phyloP scores from a whole-genome alignment of 2,888 invertebrate genomes.

The Yponomeuta evonymella region DNA sequence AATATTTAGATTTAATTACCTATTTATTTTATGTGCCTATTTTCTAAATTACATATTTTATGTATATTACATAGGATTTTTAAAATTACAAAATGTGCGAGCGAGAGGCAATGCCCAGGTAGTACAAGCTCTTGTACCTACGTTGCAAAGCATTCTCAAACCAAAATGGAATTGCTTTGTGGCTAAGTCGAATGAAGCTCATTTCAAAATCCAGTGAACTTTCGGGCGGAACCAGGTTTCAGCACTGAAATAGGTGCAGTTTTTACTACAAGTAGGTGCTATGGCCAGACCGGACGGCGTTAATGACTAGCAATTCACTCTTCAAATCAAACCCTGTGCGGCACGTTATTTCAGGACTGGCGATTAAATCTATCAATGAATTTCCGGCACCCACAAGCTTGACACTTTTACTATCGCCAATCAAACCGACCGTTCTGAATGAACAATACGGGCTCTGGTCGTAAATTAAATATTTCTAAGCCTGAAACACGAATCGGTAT shows the following conservation, averaged over 20 bases:
- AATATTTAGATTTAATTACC: too few species aligned
- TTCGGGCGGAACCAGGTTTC: slow-evolving; percentile 19
- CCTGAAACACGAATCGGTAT: slow-evolving; percentile 28
- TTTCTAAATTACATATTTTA: too few species aligned
- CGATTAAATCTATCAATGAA: slow-evolving; percentile 75
- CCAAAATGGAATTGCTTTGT: background rate
- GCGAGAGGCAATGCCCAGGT: too few species aligned
- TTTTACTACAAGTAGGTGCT: slow-evolving; percentile 43
- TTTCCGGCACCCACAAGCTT: slow-evolving; percentile 66
- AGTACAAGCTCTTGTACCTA: too few species aligned
- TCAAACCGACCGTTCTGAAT: slow-evolving; percentile 63
- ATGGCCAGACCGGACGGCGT: slow-evolving; percentile 62
- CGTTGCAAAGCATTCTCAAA: too few species aligned
- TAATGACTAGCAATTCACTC: slow-evolving; percentile 71
- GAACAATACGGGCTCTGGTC: slow-evolving; percentile 65
- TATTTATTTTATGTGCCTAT: too few species aligned
- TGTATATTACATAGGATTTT: too few species aligned
- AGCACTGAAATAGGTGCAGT: slow-evolving; percentile 54
- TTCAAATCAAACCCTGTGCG: slow-evolving; percentile 61
- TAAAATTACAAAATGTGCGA: too few species aligned
- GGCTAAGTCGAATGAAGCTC: slow-evolving; percentile 16
- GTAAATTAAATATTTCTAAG: slow-evolving; percentile 65
- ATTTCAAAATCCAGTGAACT: slow-evolving; percentile 48
- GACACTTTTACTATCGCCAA: slow-evolving; percentile 73
- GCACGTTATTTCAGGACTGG: slow-evolving; percentile 60